Base-by-base conservation (phyloP, 1,140 invertebrate species). In the Aphidius ervi region DNA sequence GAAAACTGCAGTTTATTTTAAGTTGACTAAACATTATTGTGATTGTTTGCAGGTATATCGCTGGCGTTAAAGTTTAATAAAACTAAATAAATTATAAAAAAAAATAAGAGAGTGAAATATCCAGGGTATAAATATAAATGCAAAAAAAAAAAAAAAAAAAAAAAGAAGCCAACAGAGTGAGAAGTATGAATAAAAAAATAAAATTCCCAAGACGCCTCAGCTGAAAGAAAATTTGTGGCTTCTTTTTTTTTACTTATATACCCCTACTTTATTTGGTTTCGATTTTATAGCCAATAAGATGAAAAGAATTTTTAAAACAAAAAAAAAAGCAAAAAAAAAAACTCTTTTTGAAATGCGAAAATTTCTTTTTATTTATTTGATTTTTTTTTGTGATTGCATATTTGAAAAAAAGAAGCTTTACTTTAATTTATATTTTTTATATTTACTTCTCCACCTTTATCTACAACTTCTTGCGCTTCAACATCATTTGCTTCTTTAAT, bases 21-120 rank as follows among this genome's bases (percentile, higher is more conserved):
- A 64, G 67, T 69, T 69, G 68, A 63, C 48, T 71, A 70, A 73
- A 70, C 73, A 73, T 68, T 72, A 75, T 74, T 75, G 71, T 72
- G 70, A 73, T 74, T 67, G 70, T 63, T 58, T 16, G 16, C n/a
- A n/a, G n/a, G n/a, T n/a, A n/a, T n/a, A n/a, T n/a, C n/a, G n/a
- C n/a, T n/a, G n/a, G n/a, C n/a, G 52, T 20, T 31, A 31, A 31
- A 31, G 23, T 31, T 31, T 3, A 3, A 31, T 3, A 31, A 31
- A 31, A 31, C 23, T 31, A 1, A 31, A 31, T 31, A 31, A 31
- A 31, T 31, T 1, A 47, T 50, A 47, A 58, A 58, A 48, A 58
- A 58, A 40, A 58, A 50, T 20, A 31, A 54, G 52, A 16, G 52
- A 7, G 10, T 42, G 2, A 39, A 54, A 54, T 37, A 54, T 41